phyloP scores from a whole-genome alignment of 2,797 vertebrate species.

The Pseudochromis fuscus region DNA sequence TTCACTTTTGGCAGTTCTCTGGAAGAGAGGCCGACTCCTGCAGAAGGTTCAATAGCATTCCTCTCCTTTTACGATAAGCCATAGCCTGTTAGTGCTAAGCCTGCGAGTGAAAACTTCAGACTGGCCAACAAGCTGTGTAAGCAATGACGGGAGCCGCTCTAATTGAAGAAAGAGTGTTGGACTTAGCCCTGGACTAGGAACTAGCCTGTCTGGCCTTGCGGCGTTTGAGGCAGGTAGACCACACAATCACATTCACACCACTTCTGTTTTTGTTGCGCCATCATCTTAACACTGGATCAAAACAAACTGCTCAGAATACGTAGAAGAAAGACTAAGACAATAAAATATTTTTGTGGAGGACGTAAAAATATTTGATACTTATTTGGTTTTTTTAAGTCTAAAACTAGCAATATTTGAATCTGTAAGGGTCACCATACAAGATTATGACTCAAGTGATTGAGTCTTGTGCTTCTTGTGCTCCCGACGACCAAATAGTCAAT shows the following conservation, averaged over 20 bases:
- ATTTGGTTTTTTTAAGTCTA: not conserved
- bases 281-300: conserved; percentile 8
- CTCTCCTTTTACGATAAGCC: conserved; percentile 73
- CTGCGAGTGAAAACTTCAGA: conserved; percentile 65
- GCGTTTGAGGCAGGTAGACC: conserved; percentile 60
- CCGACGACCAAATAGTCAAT: too few species aligned
- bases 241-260: conserved; percentile 65
- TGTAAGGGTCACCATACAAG: too few species aligned
- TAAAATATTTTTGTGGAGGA: not conserved
- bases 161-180: conserved; percentile 74
- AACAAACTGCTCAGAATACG: conserved; percentile 4
- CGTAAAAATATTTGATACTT: not conserved
- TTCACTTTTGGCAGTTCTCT: conserved; percentile 31
- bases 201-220: conserved; percentile 27
- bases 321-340: not conserved
- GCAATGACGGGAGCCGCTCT: conserved; percentile 61
- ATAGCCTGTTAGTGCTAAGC: conserved; percentile 66
- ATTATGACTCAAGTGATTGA: too few species aligned
- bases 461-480: too few species aligned
- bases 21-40: conserved; percentile 38
- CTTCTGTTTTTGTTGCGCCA: conserved; percentile 36
- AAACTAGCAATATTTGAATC: too few species aligned
- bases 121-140: conserved; percentile 72
- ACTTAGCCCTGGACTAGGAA: conserved; percentile 62
- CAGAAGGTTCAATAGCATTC: conserved; percentile 76